Percentiles rank a stretch among this genome's conserved stretches.
Evolutionary conservation across 30 jellyfish, hydroid and myxozoan genomes (phyloP).

Genomic region (Haliclystus octoradiatus): DNA sequence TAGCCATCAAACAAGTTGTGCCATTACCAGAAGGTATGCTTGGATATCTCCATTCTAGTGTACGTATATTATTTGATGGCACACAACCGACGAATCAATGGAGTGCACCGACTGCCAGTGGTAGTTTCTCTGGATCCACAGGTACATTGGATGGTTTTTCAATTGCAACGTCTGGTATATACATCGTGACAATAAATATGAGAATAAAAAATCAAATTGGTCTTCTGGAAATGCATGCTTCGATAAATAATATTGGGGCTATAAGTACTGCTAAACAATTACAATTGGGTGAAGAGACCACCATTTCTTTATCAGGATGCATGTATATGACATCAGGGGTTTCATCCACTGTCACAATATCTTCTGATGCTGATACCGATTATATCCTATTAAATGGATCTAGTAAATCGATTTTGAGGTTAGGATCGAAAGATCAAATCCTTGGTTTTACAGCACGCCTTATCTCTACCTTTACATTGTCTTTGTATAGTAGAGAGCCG

Average conservation of each 20-base stretch:
- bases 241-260: conserved; percentile 53
- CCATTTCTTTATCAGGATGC: conserved; percentile 54
- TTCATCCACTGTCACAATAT: conserved; percentile 50
- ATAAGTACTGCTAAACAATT: conserved; percentile 17
- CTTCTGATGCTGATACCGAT: conserved; percentile 44
- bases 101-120: conserved; percentile 32
- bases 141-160: conserved; percentile 28
- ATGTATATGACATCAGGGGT: conserved; percentile 47
- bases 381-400: conserved; percentile 41
- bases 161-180: conserved; percentile 39
- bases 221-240: conserved; percentile 31
- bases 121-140: conserved; percentile 38
- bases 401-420: conserved; percentile 33
- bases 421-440: conserved; percentile 29
- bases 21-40: conserved; percentile 71
- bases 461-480: conserved; percentile 5
- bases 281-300: conserved; percentile 9
- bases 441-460: conserved; percentile 74
- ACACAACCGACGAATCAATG: conserved; percentile 48
- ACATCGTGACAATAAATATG: conserved; percentile 44
- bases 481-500: conserved; percentile 4
- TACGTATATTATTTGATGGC: conserved; percentile 40
- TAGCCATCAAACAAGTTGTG: conserved; percentile 19
- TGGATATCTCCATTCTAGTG: conserved; percentile 5
- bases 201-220: conserved; percentile 43